phyloP scores from a whole-genome alignment of 2,797 vertebrate genomes.

The Poeciliopsis presidionis region DNA sequence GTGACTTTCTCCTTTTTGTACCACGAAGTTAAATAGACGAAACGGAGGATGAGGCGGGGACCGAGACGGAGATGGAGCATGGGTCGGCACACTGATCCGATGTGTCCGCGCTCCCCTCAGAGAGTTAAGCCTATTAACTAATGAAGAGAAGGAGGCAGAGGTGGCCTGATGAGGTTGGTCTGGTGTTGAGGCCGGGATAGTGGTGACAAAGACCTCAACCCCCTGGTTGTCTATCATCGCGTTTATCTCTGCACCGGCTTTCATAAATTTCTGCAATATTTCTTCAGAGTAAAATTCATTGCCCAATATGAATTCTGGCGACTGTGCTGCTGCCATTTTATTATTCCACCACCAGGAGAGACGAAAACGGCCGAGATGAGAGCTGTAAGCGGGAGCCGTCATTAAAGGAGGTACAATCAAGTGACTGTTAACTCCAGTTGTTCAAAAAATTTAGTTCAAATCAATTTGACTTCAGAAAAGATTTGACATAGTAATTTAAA shows the following conservation, averaged over 20 bases:
- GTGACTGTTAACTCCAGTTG: neutral
- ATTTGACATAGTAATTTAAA: no score
- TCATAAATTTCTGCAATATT: neutral
- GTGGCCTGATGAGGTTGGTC: slow-evolving; percentile 71
- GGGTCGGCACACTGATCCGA: slow-evolving; percentile 61
- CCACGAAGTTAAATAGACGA: slow-evolving; percentile 31
- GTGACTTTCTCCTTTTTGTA: slow-evolving; percentile 5
- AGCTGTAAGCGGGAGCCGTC: neutral
- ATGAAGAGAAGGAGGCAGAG: slow-evolving; percentile 71
- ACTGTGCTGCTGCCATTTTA: neutral
- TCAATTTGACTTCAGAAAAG: no score
- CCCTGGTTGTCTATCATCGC: slow-evolving; percentile 11
- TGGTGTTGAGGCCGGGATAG: slow-evolving; percentile 66
- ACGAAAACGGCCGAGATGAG: neutral
- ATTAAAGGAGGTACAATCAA: neutral
- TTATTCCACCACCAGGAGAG: neutral
- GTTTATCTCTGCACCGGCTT: slow-evolving; percentile 30
- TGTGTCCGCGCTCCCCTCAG: slow-evolving; percentile 50
- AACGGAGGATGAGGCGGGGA: neutral
- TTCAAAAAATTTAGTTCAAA: no score
- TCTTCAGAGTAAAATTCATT: slow-evolving; percentile 13
- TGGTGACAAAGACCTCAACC: slow-evolving; percentile 33
- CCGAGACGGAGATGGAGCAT: slow-evolving; percentile 43
- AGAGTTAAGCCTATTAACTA: slow-evolving; percentile 75
- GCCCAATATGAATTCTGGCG: neutral